phyloP scores from a whole-genome alignment of 2,888 invertebrate species.

The Argynnis bischoffii region DNA sequence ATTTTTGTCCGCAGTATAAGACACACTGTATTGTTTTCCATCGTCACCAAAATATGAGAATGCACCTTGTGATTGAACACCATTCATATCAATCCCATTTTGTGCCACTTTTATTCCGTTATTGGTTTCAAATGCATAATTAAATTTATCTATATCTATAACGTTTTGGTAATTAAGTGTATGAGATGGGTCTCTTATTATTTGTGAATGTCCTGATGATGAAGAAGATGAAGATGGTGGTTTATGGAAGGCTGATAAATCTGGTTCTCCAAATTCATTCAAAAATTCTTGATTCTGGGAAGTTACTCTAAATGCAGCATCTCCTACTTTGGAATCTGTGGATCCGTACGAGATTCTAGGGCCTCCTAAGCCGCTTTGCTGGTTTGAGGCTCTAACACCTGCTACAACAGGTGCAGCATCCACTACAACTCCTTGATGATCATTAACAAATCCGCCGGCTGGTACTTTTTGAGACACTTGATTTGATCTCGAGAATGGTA shows the following conservation, averaged over 20 bases:
- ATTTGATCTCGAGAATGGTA: slow-evolving; percentile 47
- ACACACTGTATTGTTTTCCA: slow-evolving; percentile 67
- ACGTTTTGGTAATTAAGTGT: slow-evolving; percentile 61
- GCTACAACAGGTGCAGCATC: slow-evolving; percentile 65
- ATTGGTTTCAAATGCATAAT: slow-evolving; percentile 66
- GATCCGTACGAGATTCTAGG: slow-evolving; percentile 69
- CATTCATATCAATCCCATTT: slow-evolving; percentile 58
- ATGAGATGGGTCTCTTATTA: slow-evolving; percentile 55
- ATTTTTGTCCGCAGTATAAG: slow-evolving; percentile 66
- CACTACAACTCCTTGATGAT: slow-evolving; percentile 70
- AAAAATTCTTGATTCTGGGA: neutral
- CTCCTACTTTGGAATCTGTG: slow-evolving; percentile 69
- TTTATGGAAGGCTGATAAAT: slow-evolving; percentile 27
- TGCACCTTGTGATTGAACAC: slow-evolving; percentile 64
- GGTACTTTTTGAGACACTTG: slow-evolving; percentile 44
- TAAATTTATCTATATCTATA: slow-evolving; percentile 57
- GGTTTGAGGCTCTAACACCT: slow-evolving; percentile 60
- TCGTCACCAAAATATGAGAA: slow-evolving; percentile 70
- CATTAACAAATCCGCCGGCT: slow-evolving; percentile 64
- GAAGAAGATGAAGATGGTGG: slow-evolving; percentile 1
- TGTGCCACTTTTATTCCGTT: slow-evolving; percentile 69
- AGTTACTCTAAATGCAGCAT: slow-evolving; percentile 61
- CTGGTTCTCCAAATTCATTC: slow-evolving; percentile 14
- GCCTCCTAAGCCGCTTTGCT: slow-evolving; percentile 61
- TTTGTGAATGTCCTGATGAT: slow-evolving; percentile 44